phyloP scores from a whole-genome alignment of 2,888 invertebrate genomes.

The Tachystola acroxantha region DNA sequence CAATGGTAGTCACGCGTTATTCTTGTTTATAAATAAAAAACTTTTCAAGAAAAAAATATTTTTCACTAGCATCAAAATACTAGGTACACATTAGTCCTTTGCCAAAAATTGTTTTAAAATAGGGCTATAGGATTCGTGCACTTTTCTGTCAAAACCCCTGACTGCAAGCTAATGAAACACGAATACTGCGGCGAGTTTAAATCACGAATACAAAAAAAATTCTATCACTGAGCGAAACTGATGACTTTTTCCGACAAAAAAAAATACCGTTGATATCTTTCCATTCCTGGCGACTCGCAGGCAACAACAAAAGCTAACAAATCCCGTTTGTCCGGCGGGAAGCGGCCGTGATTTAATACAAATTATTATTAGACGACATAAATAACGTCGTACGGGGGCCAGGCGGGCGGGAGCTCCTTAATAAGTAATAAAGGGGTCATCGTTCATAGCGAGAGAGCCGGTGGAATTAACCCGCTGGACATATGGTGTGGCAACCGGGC shows the following conservation, averaged over 20 bases:
- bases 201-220: conserved; percentile 19
- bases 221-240: conserved; percentile 9
- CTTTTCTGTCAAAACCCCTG: conserved; percentile 23
- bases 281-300: conserved; percentile 39
- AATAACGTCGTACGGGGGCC: conserved; percentile 66
- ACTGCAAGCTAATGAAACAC: conserved; percentile 30
- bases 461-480: conserved; percentile 62
- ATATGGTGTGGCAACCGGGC: conserved; percentile 38
- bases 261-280: conserved; percentile 36
- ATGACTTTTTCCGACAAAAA: conserved; percentile 3
- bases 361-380: conserved; percentile 78
- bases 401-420: conserved; percentile 60
- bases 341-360: conserved; percentile 76
- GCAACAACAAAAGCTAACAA: conserved; percentile 72
- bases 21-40: no score
- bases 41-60: no score
- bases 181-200: conserved; percentile 21
- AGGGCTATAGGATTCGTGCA: conserved; percentile 10
- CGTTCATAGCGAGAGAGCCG: conserved; percentile 51
- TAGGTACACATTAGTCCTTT: no score
- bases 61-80: no score
- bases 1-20: no score
- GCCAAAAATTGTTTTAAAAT: conserved; percentile 7
- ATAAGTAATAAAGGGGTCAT: conserved; percentile 78
- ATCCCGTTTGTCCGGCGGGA: conserved; percentile 71